A percentile compares a stretch with the other conserved stretches of the same genome.
phyloP scores from a whole-genome alignment of 2,797 vertebrate species.

The Danio albolineatus region DNA sequence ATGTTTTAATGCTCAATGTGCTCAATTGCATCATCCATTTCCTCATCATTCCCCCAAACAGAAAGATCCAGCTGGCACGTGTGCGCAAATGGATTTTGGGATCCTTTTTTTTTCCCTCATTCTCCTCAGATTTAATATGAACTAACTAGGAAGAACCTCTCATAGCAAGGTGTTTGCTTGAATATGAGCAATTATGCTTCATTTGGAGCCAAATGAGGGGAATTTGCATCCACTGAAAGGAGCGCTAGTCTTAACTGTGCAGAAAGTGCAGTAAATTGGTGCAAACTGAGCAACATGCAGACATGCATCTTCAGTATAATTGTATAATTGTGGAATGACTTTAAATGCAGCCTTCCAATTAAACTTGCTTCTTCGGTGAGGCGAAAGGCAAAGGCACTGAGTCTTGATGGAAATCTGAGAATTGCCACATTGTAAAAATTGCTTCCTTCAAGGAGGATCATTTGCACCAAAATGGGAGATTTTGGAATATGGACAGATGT shows the following conservation, averaged over 20 bases:
- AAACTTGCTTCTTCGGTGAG: conserved; percentile 86
- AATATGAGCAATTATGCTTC: conserved; percentile 86
- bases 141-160: conserved; percentile 86
- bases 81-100: conserved; percentile 76
- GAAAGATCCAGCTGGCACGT: conserved; percentile 83
- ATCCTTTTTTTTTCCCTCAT: conserved; percentile 71
- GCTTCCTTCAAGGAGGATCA: conserved; percentile 80
- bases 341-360: conserved; percentile 85
- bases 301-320: conserved; percentile 87
- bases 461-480: conserved; percentile 86
- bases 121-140: conserved; percentile 81
- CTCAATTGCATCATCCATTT: conserved; percentile 74
- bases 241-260: conserved; percentile 82
- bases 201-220: conserved; percentile 85
- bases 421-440: conserved; percentile 81
- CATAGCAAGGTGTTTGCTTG: conserved; percentile 85
- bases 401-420: conserved; percentile 78
- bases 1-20: conserved; percentile 58
- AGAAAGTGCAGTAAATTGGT: conserved; percentile 87
- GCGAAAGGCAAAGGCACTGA: conserved; percentile 82
- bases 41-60: conserved; percentile 78
- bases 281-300: conserved; percentile 83
- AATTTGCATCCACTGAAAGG: conserved; percentile 87
- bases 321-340: conserved; percentile 87
- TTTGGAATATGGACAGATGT: conserved; percentile 87